Evolutionary conservation across 2,888 invertebrate genomes (phyloP).

Genomic region (Venusia cambrica): DNA sequence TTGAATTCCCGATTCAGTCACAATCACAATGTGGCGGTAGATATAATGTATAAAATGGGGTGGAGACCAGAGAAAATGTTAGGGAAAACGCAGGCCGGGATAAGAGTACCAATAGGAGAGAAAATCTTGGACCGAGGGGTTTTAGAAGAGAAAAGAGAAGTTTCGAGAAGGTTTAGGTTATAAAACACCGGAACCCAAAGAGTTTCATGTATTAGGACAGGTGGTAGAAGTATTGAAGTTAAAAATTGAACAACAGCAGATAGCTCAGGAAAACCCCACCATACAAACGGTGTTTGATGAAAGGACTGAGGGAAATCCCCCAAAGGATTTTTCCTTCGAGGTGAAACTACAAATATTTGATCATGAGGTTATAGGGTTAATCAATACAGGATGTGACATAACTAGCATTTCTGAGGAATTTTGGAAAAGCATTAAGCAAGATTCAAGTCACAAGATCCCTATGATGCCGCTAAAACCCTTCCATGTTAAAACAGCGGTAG

Average conservation of each 20-base stretch:
- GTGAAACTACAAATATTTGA: slow-evolving; percentile 1
- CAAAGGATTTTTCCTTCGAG: not conserved
- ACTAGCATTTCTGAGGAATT: not conserved
- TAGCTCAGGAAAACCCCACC: not conserved
- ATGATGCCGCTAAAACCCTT: no score
- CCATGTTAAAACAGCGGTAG: no score
- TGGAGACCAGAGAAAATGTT: slow-evolving; percentile 8
- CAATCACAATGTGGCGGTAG: not conserved
- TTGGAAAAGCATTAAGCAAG: no score
- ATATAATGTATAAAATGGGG: slow-evolving; percentile 3
- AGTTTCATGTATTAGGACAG: no score
- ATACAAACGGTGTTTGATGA: no score
- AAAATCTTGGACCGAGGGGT: no score
- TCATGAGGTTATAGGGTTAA: slow-evolving; percentile 1
- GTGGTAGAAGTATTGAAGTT: not conserved
- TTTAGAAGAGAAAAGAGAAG: no score
- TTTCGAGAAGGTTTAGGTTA: no score
- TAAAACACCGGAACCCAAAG: no score
- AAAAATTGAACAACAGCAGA: not conserved
- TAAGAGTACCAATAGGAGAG: not conserved
- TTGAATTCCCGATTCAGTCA: slow-evolving; percentile 12
- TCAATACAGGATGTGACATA: not conserved
- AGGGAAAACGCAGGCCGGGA: no score
- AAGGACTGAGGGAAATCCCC: not conserved
- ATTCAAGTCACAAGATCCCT: no score